Evolutionary conservation across 2,888 invertebrate species (phyloP), one percentile per base, ranked within the genome.

Genomic region (Leptinotarsa rubiginosa): DNA sequence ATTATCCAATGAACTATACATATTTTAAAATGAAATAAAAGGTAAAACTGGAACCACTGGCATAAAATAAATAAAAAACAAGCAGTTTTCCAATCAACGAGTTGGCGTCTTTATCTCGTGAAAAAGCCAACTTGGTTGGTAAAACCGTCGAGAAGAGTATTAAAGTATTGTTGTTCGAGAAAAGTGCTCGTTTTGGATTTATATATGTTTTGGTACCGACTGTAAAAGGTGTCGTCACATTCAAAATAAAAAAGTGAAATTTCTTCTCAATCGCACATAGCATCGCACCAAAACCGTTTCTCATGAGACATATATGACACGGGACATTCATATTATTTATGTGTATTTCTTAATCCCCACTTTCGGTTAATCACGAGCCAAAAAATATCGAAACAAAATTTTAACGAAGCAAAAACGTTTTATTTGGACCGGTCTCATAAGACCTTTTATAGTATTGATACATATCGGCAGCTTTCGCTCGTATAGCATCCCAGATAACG

Each of bases 381-480:
- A 62, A 41, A 62, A 31, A 31, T 16, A 4, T 62, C 31, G 41
- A 62, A 31, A 62, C 62, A 69, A 69, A 22, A 56, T 69, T 69
- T 56, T 69, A 56, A 69, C 41, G 56, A 69, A 69, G 69, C 69
- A 56, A 62, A 31, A 62, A 62, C 50, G 7, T 62, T 41, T 25
- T 10, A 62, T 62, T 31, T 25, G 69, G 59, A 47, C 67, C 71
- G 41, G 65, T 65, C 47, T 25, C 65, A 41, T 65, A 22, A 66
- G 59, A 22, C 71, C 66, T 65, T 71, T 71, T 66, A 71, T 65
- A 71, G 71, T 62, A 71, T 65, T 56, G 65, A 65, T 56, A 66
- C 65, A 54, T 65, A 65, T 65, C 69, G 22, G 71, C 10, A 67
- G 66, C 65, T 67, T 72, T 67, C 72, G 59, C 72, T 66, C 25